Evolutionary conservation across 1,140 invertebrate genomes (phyloP), one percentile per base, ranked within the genome.

Genomic region (Nasonia giraulti): DNA sequence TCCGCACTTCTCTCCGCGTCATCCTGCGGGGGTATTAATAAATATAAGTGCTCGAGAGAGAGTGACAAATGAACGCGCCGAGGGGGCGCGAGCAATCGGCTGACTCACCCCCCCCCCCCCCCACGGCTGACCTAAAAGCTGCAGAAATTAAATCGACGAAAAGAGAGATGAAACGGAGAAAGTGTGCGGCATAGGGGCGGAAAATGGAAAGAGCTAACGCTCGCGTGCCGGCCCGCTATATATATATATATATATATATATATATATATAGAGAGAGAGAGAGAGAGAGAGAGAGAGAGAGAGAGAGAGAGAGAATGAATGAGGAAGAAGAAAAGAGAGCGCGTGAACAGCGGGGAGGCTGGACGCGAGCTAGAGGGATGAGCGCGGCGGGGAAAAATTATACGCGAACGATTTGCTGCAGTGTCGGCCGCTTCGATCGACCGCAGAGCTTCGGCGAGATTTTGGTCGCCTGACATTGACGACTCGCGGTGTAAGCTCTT

Each of bases 1-100:
- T 86, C 85, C 83, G 86, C 27, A 27, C 85, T 86, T 37, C 33
- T 37, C 83, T 62, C 69, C 73, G 33, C 55, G 37, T 68, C 73
- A 83, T 75, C 31, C 4, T 40, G 20, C 4, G 14, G 20, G 40
- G 7, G 66, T 20, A 77, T 68, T 50, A 76, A 77, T 83, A 71
- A 76, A 50, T 62, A 68, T 71, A 23, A 77, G 74, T 69, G 37
- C 11, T 37, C 6, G 33, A 40, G 27, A 40, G 27, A 27, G 27
- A 27, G 31, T 78, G 74, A 83, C 66, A 78, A 77, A 83, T 81
- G 79, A 81, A 81, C n/a, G 44, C 2, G 44, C 2, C 14, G 17
- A 62, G 20, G 17, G 55, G 17, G 23, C 4, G 2, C 7, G 47
- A 20, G 27, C n/a, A 14, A 68, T 6, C 17, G 20, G 5, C 17